phyloP scores from a whole-genome alignment of 2,888 invertebrate species.

The Pammene aurita region DNA sequence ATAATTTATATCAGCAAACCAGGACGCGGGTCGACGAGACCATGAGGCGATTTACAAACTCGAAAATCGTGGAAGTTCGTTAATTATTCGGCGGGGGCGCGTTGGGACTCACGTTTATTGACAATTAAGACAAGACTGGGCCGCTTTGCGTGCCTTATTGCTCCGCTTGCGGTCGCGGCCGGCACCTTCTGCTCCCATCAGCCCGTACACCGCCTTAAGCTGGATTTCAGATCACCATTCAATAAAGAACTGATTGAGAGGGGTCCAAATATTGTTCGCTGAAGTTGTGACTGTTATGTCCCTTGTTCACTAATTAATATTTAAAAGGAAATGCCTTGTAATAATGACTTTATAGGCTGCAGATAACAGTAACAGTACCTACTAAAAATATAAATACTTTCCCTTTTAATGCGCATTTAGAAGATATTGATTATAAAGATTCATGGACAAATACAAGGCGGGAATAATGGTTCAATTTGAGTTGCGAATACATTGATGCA shows the following conservation, averaged over 20 bases:
- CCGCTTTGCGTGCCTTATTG: conserved; percentile 72
- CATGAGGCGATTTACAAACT: conserved; percentile 82
- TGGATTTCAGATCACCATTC: conserved; percentile 60
- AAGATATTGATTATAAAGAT: too few relatives aligned
- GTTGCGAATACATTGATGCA: too few relatives aligned
- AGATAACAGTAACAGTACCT: too few relatives aligned
- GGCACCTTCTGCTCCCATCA: conserved; percentile 22
- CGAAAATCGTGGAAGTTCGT: conserved; percentile 83
- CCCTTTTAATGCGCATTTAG: too few relatives aligned
- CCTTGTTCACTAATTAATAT: conserved; percentile 3
- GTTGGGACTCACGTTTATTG: conserved; percentile 79
- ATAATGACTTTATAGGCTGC: neutral
- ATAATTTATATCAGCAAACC: conserved; percentile 80
- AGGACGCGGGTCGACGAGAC: conserved; percentile 78
- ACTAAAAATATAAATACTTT: too few relatives aligned
- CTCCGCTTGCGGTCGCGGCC: conserved; percentile 62
- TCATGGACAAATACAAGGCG: too few relatives aligned
- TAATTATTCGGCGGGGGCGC: conserved; percentile 79
- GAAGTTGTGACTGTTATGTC: conserved; percentile 19
- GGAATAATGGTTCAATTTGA: too few relatives aligned
- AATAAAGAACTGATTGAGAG: conserved; percentile 60
- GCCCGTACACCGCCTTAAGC: conserved; percentile 45
- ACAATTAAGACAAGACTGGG: conserved; percentile 78
- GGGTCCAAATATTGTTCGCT: conserved; percentile 30
- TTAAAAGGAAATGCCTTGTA: neutral